A percentile compares a stretch with the other conserved stretches of the same genome.
These are phyloP conservation scores for Salvator merianae DNA, from an alignment of 2,113 vertebrate genomes.

Conservation along the genomic window DNA sequence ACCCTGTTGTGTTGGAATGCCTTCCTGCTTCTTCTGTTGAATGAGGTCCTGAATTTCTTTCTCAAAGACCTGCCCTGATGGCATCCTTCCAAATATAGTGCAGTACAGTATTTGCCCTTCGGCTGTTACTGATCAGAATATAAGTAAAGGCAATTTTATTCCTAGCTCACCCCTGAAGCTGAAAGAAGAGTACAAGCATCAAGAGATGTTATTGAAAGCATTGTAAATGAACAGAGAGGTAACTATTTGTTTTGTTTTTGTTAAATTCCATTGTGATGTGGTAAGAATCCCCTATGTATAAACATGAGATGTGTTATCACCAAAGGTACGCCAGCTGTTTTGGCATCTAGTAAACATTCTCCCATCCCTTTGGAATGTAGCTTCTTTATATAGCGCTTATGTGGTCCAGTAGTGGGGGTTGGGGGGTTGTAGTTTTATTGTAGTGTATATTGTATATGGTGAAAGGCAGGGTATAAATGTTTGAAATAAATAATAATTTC, in stretches of 20 bases:
- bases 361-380: too few relatives aligned
- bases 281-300: background rate
- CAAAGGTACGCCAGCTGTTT: too few relatives aligned
- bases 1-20: background rate
- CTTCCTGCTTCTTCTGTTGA: background rate
- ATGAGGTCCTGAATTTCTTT: background rate
- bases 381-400: too few relatives aligned
- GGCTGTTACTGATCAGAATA: background rate
- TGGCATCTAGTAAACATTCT: too few relatives aligned
- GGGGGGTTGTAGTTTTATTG: too few relatives aligned
- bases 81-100: background rate
- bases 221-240: conserved; percentile 93
- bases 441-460: too few relatives aligned
- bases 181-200: conserved; percentile 87
- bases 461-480: too few relatives aligned
- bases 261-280: background rate
- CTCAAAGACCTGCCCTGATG: background rate
- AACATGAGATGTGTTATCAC: background rate
- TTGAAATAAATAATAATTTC: background rate
- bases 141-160: conserved; percentile 25
- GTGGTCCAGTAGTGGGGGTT: too few relatives aligned
- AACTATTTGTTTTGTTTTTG: conserved; percentile 22
- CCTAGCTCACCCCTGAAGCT: conserved; percentile 85
- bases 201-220: conserved; percentile 92
- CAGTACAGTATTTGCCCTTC: background rate